These are phyloP conservation scores for Lithobates sylvaticus DNA, from an alignment of 2,797 vertebrate species.

Conservation along the genomic window DNA sequence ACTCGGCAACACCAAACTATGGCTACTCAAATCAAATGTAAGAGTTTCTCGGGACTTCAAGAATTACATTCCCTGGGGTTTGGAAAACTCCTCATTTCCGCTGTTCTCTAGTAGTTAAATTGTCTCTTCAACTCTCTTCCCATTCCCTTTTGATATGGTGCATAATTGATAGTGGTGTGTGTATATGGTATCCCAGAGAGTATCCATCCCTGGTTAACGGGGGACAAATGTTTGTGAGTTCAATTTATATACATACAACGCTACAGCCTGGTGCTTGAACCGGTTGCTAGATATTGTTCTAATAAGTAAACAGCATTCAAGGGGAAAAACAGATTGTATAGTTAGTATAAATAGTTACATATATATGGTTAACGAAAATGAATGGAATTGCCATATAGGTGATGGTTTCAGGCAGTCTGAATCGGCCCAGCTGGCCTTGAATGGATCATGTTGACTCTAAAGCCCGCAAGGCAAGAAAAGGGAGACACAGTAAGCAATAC, in stretches of 20 bases:
- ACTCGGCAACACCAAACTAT: conserved; percentile 92
- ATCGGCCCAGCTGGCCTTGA: neutral
- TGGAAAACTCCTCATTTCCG: conserved; percentile 18
- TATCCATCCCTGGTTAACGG: conserved; percentile 24
- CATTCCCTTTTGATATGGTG: conserved; percentile 58
- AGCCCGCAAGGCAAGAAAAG: neutral
- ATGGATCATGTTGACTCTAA: neutral
- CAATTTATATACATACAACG: conserved; percentile 1
- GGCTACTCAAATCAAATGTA: conserved; percentile 97
- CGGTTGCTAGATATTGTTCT: neutral
- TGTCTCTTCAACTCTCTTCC: conserved; percentile 41
- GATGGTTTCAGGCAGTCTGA: neutral
- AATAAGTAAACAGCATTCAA: neutral
- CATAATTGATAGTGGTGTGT: conserved; percentile 56
- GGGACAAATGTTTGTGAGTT: conserved; percentile 18
- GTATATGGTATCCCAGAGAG: conserved; percentile 50
- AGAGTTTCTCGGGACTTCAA: conserved; percentile 56
- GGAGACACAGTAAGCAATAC: neutral
- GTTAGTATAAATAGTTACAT: conserved; percentile 6
- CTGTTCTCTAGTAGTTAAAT: conserved; percentile 42
- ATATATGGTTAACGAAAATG: neutral
- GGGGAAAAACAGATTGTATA: neutral
- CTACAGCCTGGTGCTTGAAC: neutral
- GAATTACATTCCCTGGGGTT: conserved; percentile 47
- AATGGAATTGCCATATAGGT: neutral